phyloP scores from a whole-genome alignment of 2,888 invertebrate species.

The Branchellion lobata region DNA sequence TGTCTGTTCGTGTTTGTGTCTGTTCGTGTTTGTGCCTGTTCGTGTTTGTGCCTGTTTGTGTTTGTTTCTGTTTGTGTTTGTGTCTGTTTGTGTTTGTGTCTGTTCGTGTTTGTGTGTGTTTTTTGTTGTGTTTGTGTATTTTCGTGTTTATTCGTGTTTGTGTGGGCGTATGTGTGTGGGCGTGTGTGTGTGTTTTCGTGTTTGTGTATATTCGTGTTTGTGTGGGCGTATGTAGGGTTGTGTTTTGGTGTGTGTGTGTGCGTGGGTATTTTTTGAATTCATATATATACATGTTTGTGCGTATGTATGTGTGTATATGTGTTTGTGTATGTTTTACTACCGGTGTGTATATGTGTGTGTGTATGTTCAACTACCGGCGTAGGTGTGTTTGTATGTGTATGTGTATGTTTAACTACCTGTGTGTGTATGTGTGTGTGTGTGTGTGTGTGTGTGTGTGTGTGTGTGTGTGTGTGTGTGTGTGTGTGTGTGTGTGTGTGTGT shows the following conservation, averaged over 20 bases:
- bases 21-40: background rate
- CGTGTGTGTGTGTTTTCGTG: slow-evolving; percentile 4
- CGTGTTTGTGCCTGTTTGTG: background rate
- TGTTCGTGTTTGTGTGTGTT: background rate
- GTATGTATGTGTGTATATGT: slow-evolving; percentile 2
- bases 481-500: slow-evolving; percentile 15
- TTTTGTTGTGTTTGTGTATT: background rate
- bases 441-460: slow-evolving; percentile 21
- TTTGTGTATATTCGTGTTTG: background rate
- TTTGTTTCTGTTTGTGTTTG: background rate
- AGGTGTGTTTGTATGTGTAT: background rate
- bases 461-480: slow-evolving; percentile 16
- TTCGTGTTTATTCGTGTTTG: background rate
- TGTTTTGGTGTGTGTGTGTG: slow-evolving; percentile 1
- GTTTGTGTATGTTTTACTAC: too few relatives aligned
- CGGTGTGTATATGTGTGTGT: background rate
- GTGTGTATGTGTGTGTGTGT: slow-evolving; percentile 17
- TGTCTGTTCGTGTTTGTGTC: too few relatives aligned
- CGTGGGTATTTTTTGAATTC: background rate
- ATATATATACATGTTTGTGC: background rate
- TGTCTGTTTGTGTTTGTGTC: background rate
- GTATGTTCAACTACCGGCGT: background rate
- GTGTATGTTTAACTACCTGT: background rate
- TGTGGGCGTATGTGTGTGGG: background rate
- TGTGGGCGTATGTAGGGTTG: background rate